Evolutionary conservation across 1,140 invertebrate genomes (phyloP), one percentile per base, ranked within the genome.

Genomic region (Nixonia krombeini): DNA sequence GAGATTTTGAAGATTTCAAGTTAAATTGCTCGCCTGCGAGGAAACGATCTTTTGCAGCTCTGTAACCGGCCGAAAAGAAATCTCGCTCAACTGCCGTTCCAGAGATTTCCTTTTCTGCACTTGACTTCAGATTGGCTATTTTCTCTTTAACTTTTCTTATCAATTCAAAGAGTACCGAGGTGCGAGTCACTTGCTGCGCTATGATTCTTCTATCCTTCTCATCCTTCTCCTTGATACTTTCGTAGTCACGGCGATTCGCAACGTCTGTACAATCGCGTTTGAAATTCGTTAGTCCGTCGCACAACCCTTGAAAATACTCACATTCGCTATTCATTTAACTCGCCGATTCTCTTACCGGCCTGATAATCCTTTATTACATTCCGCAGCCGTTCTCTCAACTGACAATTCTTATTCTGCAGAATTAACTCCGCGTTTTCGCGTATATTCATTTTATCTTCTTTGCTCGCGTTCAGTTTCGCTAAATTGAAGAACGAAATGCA

Each of bases 221-320:
- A 47, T 83, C 75, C 33, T 78, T 82, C n/a, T 31, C 51, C 29
- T 69, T 73, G 4, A 80, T 51, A 0, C 16, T 18, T 5, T 77
- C 59, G 18, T 78, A 83, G 37, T 75, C 72, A 15, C 65, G 55
- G 2, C 68, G 65, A 31, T 71, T 7, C 15, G 67, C 46, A 0
- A 12, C 33, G 18, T 46, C 66, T 69, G 23, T n/a, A n/a, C n/a
- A 8, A 9, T 33, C 6, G 15, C 9, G 1, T 26, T 7, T 29
- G 4, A 33, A 23, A 7, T 21, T 49, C 13, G 2, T n/a, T 15
- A 35, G n/a, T n/a, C n/a, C n/a, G n/a, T n/a, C n/a, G n/a, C n/a
- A n/a, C n/a, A n/a, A n/a, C n/a, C n/a, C n/a, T n/a, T n/a, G n/a
- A n/a, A n/a, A n/a, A n/a, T n/a, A n/a, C n/a, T n/a, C n/a, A 37